Base-by-base conservation (phyloP, 2,113 vertebrate species). In the Riparia riparia region DNA sequence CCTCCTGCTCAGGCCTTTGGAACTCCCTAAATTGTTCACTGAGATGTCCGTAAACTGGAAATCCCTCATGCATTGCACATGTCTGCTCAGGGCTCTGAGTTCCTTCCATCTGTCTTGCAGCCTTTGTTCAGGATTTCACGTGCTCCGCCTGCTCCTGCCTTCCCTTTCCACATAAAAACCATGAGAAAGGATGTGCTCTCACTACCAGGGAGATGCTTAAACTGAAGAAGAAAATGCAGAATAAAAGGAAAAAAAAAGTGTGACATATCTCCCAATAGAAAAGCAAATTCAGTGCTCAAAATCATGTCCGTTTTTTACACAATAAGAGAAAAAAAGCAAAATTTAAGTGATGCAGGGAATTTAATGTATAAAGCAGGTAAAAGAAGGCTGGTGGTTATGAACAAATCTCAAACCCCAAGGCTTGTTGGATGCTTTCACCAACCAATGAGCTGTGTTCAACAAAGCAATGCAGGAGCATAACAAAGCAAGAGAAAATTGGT, bases 261-360 rank as follows among this genome's bases (percentile, higher is more conserved):
- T 56, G 56, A 54, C 26, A 3, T 12, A 47, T 29, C 21, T 32
- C 32, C 9, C 29, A 31, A 17, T 0, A 84, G 51, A 51, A 39
- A 44, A 69, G 25, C 0, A 0, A 49, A 17, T 34, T 58, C 17
- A 9, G 25, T 1, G 3, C 24, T 64, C 1, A 4, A 53, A 74
- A 39, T 60, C 12, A 7, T 8, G 25, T 11, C 25, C 8, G 2
- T 49, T 56, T 76, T 85, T 57, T 24, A 6, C 29, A 13, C 22
- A 24, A 4, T 2, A 66, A 57, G 42, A 7, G 80, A 66, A 81
- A 49, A 44, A 61, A 71, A 42, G 39, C 1, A 2, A 1, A 2
- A 26, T 47, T 79, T 26, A 9, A 66, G 17, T 22, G 7, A 47
- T 1, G 7, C 1, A 0, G 14, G 29, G 7, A 81, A 32, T 44